Percentiles rank a stretch among this genome's conserved stretches.
These are phyloP conservation scores for Tricholaema leucomelas DNA, from an alignment of 2,113 vertebrate genomes.

Conservation along the genomic window DNA sequence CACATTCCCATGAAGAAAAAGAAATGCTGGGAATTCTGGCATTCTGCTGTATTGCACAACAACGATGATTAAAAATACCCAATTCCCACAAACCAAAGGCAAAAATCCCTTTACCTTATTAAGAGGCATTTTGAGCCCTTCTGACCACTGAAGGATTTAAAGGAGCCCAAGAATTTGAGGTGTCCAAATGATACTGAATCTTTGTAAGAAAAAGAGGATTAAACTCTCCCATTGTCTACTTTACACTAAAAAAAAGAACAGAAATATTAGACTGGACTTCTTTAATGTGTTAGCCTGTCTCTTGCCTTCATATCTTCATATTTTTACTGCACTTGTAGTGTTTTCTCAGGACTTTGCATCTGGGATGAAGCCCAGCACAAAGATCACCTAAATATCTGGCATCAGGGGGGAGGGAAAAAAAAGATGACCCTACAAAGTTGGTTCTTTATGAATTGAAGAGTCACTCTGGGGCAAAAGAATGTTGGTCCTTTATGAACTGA, in stretches of 20 bases:
- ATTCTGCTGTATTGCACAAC: background rate
- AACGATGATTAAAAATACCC: background rate
- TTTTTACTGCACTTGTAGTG: background rate
- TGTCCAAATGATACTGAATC: background rate
- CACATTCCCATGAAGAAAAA: conserved; percentile 28
- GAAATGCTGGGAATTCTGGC: conserved; percentile 34
- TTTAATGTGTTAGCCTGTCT: background rate
- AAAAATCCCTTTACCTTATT: background rate
- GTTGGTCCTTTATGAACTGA: background rate
- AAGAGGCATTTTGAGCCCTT: background rate
- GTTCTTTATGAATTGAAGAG: background rate
- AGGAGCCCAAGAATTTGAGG: background rate
- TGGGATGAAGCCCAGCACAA: background rate
- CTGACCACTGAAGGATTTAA: background rate
- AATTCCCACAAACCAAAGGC: background rate
- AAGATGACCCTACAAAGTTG: background rate
- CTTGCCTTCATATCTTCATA: background rate
- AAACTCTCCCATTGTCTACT: background rate
- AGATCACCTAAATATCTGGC: background rate
- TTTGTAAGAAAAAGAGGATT: background rate
- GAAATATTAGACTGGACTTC: too few species aligned
- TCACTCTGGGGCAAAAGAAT: background rate
- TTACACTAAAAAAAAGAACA: too few species aligned
- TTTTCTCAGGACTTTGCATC: background rate
- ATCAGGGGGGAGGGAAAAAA: background rate